Base-by-base conservation (phyloP, 2,113 vertebrate genomes). In the Clarias batrachus region DNA sequence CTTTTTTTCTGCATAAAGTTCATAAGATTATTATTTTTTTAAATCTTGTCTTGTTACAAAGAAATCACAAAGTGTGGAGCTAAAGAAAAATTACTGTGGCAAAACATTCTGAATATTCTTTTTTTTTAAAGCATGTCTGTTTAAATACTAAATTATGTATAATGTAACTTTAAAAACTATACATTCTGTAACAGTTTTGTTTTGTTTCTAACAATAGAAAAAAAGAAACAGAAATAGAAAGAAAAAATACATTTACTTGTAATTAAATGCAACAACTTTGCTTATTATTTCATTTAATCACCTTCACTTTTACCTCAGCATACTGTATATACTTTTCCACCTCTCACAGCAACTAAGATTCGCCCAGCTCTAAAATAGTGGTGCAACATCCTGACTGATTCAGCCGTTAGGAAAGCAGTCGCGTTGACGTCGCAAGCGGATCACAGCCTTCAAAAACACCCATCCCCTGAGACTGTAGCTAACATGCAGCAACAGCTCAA, bases 401-500 rank as follows among this genome's bases (percentile, higher is more conserved):
- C 48, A 57, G 23, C 27, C 83, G 57, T 56, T 68, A 77, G 14
- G 16, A 83, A 85, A 60, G 73, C 59, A 60, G 59, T 16, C 19
- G 33, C 27, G 63, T 90, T 89, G 85, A 88, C 85, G 83, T 91
- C 89, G 90, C 88, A 93, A 91, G 91, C 21, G 88, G 91, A 91
- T 92, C 90, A 84, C 87, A 87, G 89, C 90, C 91, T 92, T 85
- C 83, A 87, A 90, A 92, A 93, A 92, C 91, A 88, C 91, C 91
- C 25, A 77, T 93, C 93, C 92, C 91, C 77, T 87, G 93, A 92
- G 94, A 93, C 92, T 84, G 27, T 16, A 81, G 88, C 86, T 91
- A 90, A 93, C 94, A 91, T 92, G 92, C 93, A 92, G 92, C 89
- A 93, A 90, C 88, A 92, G 91, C 92, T 95, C 93, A 92, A 93